Percentiles rank a stretch among this genome's conserved stretches.
Evolutionary conservation across 53 echinoderm and acorn worm species (phyloP).

Genomic region (Astropecten irregularis): DNA sequence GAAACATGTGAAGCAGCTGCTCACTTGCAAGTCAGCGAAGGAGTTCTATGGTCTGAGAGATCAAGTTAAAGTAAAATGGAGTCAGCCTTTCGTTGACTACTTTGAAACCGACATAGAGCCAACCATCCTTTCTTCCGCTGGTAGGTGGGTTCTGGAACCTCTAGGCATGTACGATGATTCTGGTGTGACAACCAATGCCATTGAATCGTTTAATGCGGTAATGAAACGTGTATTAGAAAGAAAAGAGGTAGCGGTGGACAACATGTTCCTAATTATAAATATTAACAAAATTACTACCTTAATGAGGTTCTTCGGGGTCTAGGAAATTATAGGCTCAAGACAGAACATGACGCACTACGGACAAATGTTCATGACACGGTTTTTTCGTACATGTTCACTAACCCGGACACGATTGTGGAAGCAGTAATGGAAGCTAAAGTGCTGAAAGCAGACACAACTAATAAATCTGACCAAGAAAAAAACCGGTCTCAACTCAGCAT

Average conservation of each 20-base stretch:
- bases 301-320: too few relatives aligned
- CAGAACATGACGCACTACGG: too few relatives aligned
- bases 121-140: too few relatives aligned
- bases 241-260: neutral
- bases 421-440: slow-evolving; percentile 9
- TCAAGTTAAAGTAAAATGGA: too few relatives aligned
- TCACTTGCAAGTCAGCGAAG: neutral
- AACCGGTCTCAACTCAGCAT: slow-evolving; percentile 1
- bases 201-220: too few relatives aligned
- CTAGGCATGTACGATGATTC: neutral
- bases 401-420: neutral
- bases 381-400: neutral
- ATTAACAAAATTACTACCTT: neutral
- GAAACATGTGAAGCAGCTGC: slow-evolving; percentile 2
- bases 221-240: neutral
- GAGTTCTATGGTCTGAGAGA: neutral
- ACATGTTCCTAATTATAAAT: too few relatives aligned
- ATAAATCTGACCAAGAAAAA: too few relatives aligned
- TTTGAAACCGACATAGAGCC: too few relatives aligned
- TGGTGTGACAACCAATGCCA: too few relatives aligned
- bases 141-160: neutral
- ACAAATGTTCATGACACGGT: too few relatives aligned
- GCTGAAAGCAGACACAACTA: neutral
- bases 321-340: too few relatives aligned
- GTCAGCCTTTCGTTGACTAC: too few relatives aligned